phyloP scores from a whole-genome alignment of 2,888 invertebrate species.

The Aethes cnicana region DNA sequence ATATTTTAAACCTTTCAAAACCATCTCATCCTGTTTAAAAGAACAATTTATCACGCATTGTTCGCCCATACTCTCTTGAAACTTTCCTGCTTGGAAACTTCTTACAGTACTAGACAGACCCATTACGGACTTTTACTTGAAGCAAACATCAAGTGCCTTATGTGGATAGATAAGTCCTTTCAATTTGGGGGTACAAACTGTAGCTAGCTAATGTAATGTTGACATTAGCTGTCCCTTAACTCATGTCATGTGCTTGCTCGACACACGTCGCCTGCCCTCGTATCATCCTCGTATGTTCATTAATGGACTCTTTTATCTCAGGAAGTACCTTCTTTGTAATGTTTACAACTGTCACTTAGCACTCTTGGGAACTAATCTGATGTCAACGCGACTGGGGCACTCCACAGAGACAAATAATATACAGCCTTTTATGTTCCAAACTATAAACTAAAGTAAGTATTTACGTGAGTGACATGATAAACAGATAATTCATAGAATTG shows the following conservation, averaged over 20 bases:
- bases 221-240: slow-evolving; percentile 30
- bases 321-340: slow-evolving; percentile 40
- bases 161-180: slow-evolving; percentile 14
- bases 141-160: slow-evolving; percentile 7
- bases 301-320: slow-evolving; percentile 42
- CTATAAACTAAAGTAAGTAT: slow-evolving; percentile 36
- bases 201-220: slow-evolving; percentile 33
- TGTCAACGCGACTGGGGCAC: slow-evolving; percentile 39
- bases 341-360: slow-evolving; percentile 49
- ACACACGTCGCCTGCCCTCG: slow-evolving; percentile 32
- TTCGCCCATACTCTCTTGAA: slow-evolving; percentile 22
- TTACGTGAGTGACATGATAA: slow-evolving; percentile 35
- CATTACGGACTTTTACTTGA: slow-evolving; percentile 10
- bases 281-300: slow-evolving; percentile 35
- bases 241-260: slow-evolving; percentile 28
- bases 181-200: slow-evolving; percentile 10
- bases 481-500: slow-evolving; percentile 39
- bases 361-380: slow-evolving; percentile 45
- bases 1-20: slow-evolving; percentile 29
- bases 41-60: slow-evolving; percentile 31
- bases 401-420: slow-evolving; percentile 19
- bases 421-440: slow-evolving; percentile 30
- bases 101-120: slow-evolving; percentile 8
- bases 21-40: slow-evolving; percentile 19
- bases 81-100: slow-evolving; percentile 19